These are phyloP conservation scores for Atta cephalotes DNA, from an alignment of 1,140 invertebrate genomes.

Conservation along the genomic window DNA sequence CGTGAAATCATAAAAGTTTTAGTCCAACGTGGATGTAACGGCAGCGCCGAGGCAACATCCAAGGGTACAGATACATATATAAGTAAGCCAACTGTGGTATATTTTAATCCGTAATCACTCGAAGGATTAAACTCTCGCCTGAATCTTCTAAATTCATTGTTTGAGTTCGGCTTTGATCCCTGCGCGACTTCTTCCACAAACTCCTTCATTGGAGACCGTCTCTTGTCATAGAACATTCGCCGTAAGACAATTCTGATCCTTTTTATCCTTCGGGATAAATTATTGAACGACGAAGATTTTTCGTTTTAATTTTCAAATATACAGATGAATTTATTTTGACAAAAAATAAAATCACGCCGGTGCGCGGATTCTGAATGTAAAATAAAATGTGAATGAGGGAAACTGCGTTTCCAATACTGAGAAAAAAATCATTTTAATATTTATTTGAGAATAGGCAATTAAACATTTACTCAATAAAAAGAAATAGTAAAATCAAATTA, in stretches of 20 bases:
- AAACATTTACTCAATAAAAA: no score
- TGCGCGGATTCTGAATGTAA: neutral
- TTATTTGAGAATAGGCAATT: no score
- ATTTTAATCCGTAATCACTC: conserved; percentile 51
- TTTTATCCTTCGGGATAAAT: neutral
- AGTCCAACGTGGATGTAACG: conserved; percentile 18
- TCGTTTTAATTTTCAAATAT: neutral
- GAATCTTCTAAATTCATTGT: conserved; percentile 33
- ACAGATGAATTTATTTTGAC: neutral
- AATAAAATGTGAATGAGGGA: neutral
- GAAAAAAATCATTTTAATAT: no score
- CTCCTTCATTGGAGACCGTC: neutral
- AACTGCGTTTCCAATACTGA: neutral
- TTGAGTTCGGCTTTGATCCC: conserved; percentile 41
- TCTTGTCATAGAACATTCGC: conserved; percentile 8
- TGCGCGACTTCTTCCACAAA: conserved; percentile 30
- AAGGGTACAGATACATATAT: neutral
- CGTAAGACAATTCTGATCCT: neutral
- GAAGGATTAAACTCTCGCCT: conserved; percentile 44
- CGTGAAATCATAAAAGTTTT: conserved; percentile 63
- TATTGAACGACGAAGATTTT: conserved; percentile 1
- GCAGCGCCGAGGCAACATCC: neutral
- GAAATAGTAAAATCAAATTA: no score
- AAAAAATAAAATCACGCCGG: neutral
- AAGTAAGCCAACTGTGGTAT: conserved; percentile 20